phyloP scores from a whole-genome alignment of 2,888 invertebrate species.

The Polietes domitor region DNA sequence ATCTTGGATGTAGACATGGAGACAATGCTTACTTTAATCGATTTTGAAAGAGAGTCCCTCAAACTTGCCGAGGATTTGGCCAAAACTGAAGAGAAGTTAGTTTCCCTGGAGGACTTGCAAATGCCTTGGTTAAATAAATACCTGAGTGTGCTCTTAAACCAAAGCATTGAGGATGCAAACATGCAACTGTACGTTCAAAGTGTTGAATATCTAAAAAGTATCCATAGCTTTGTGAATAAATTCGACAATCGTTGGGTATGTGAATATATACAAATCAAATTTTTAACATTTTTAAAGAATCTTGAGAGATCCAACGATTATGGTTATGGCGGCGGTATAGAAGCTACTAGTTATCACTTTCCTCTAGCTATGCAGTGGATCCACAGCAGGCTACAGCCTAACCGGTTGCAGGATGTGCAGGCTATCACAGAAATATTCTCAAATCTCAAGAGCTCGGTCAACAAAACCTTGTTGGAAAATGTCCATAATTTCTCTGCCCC shows the following conservation, averaged over 20 bases:
- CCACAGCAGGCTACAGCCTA: neutral
- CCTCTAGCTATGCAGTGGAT: slow-evolving; percentile 5
- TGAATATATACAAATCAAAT: slow-evolving; percentile 4
- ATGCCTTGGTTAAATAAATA: slow-evolving; percentile 17
- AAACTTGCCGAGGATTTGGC: neutral
- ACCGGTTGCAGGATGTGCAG: neutral
- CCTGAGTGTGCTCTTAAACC: neutral
- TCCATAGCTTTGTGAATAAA: neutral
- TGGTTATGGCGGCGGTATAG: neutral
- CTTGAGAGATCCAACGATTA: neutral
- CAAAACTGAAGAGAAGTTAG: too few species aligned
- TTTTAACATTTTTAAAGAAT: neutral
- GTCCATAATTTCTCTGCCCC: neutral
- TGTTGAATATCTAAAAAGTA: neutral
- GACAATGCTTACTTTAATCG: neutral
- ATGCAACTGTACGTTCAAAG: slow-evolving; percentile 7
- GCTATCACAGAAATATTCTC: neutral
- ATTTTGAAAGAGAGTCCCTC: neutral
- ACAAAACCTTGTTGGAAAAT: neutral
- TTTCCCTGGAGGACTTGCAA: neutral
- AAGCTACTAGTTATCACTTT: neutral
- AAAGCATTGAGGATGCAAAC: neutral
- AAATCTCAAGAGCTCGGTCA: neutral
- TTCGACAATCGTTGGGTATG: slow-evolving; percentile 5
- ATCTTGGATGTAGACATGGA: neutral